Percentiles rank a stretch among this genome's conserved stretches.
Conservation (phyloP, 2,113 vertebrate species). For the Hippocampus barbouri region DNA sequence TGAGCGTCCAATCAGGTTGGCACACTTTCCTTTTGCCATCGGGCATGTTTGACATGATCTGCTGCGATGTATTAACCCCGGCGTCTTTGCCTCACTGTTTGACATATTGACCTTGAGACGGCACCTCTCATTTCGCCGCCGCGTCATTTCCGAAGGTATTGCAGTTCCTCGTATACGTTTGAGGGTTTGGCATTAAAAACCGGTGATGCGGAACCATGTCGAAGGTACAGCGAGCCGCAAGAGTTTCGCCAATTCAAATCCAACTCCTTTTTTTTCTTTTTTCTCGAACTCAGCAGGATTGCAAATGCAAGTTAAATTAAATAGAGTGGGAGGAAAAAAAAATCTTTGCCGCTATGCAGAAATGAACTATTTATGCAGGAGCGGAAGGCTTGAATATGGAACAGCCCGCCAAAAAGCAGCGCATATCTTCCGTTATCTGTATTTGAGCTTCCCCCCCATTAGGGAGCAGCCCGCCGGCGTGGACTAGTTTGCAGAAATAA, state of each 20-base stretch:
- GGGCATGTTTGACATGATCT: not conserved
- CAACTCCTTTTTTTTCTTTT: not conserved
- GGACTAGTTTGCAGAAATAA: constrained; percentile 12
- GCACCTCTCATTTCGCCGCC: not conserved
- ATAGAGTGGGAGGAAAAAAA: not conserved
- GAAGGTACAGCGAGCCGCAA: not conserved
- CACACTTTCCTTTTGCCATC: not conserved
- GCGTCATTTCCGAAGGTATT: not conserved
- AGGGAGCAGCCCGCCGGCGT: constrained; percentile 14
- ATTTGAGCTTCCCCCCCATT: not conserved
- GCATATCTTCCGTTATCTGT: not conserved
- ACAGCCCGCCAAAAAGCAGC: not conserved
- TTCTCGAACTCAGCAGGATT: not conserved
- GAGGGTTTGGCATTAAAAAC: not conserved
- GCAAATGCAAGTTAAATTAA: not conserved
- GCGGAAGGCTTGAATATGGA: not conserved
- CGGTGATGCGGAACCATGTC: not conserved
- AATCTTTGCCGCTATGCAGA: not conserved
- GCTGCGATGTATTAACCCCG: not conserved
- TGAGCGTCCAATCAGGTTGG: not conserved
- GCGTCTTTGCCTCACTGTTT: not conserved
- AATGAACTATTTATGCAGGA: not conserved
- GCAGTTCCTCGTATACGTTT: not conserved
- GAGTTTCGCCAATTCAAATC: not conserved
- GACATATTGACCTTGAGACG: not conserved